Conservation (phyloP, 2,888 invertebrate genomes). For the Pristionchus exspectatus region DNA sequence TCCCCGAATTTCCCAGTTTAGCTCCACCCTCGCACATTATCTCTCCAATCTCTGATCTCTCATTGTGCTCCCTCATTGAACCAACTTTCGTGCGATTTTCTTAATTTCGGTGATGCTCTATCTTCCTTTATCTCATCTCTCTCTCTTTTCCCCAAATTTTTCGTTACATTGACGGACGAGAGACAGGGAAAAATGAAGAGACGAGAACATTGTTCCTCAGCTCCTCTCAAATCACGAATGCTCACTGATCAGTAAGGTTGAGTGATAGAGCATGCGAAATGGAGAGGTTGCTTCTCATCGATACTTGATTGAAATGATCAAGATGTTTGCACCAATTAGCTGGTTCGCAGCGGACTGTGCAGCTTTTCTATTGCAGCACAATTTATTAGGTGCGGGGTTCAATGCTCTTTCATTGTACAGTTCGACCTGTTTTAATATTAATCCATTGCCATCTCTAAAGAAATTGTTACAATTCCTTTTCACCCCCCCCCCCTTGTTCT, state of each 20-base stretch:
- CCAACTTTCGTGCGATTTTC: not conserved
- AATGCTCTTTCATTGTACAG: not conserved
- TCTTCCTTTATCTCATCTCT: not conserved
- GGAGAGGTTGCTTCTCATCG: not conserved
- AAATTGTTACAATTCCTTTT: not conserved
- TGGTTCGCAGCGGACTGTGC: no score
- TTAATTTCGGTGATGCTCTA: not conserved
- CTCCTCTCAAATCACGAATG: no score
- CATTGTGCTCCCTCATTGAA: not conserved
- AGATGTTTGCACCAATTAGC: not conserved
- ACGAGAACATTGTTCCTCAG: no score
- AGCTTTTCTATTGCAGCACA: no score
- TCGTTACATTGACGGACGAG: no score
- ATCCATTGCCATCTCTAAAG: not conserved
- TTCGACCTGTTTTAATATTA: not conserved
- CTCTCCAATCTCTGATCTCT: not conserved
- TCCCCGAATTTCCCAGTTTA: not conserved
- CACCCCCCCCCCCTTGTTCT: not conserved
- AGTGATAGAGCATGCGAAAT: not conserved
- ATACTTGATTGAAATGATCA: not conserved
- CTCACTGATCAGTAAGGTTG: no score
- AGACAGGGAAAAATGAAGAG: no score
- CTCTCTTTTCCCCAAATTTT: not conserved
- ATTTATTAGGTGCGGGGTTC: no score
- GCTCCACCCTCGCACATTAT: conserved; percentile 3